Conservation (phyloP, 2,797 vertebrate genomes). For the Champsocephalus gunnari region DNA sequence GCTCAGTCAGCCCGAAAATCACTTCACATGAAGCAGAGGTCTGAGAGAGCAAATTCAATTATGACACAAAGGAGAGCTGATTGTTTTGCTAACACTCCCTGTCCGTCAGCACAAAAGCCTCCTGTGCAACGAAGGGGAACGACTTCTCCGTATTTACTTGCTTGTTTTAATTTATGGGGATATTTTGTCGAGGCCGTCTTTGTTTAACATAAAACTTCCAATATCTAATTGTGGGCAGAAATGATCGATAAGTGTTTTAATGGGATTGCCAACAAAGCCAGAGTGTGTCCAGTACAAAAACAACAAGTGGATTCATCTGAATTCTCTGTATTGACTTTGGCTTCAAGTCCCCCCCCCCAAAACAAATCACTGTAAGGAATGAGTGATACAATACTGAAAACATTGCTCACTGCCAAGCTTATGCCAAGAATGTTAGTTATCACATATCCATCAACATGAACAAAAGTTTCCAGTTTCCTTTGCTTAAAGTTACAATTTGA, state of each 20-base stretch:
- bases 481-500: no score
- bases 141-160: conserved; percentile 19
- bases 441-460: conserved; percentile 24
- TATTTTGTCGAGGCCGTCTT: conserved; percentile 1
- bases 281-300: conserved; percentile 13
- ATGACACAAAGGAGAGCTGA: conserved; percentile 37
- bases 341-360: conserved; percentile 5
- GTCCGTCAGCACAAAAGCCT: conserved; percentile 34
- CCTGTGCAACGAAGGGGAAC: conserved; percentile 14
- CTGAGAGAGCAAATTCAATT: conserved; percentile 45
- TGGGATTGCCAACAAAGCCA: background rate
- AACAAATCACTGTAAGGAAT: conserved; percentile 34
- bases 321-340: conserved; percentile 39
- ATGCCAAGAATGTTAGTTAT: conserved; percentile 56
- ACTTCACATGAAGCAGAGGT: conserved; percentile 31
- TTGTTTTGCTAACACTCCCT: conserved; percentile 38
- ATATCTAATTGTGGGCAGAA: background rate
- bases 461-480: conserved; percentile 25
- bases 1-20: conserved; percentile 64
- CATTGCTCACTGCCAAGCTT: conserved; percentile 1
- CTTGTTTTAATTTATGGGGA: background rate
- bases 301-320: conserved; percentile 15
- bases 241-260: conserved; percentile 2
- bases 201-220: background rate
- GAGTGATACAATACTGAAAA: conserved; percentile 28